These are phyloP conservation scores for Dromiciops gliroides DNA, from an alignment of 2,113 vertebrate species.

Conservation along the genomic window DNA sequence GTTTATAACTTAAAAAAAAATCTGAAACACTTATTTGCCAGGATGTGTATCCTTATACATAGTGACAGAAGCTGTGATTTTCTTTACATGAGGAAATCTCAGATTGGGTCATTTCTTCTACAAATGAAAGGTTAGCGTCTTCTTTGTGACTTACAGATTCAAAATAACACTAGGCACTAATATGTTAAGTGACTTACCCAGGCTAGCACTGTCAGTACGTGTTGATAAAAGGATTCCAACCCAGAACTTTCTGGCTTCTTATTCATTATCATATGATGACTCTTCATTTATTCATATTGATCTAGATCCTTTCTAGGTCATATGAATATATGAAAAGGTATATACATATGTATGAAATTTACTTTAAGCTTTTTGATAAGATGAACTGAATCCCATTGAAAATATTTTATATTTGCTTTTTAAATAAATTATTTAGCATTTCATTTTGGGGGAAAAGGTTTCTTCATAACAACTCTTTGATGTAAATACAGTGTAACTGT, in stretches of 20 bases:
- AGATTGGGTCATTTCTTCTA: neutral
- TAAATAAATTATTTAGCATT: too few species aligned
- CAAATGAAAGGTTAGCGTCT: neutral
- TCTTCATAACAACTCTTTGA: too few species aligned
- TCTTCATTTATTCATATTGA: neutral
- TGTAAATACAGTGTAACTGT: too few species aligned
- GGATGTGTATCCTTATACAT: neutral
- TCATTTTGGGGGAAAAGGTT: too few species aligned
- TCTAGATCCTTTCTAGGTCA: neutral
- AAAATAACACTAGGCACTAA: neutral
- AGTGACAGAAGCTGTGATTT: neutral
- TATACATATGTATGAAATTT: neutral
- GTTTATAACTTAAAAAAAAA: neutral
- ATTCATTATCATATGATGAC: neutral
- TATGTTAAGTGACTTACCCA: neutral
- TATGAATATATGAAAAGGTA: neutral
- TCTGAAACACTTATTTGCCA: neutral
- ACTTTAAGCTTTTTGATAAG: too few species aligned
- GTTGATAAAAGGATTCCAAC: neutral
- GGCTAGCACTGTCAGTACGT: neutral
- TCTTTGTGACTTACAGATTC: neutral
- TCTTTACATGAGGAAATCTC: neutral
- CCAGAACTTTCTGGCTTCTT: neutral
- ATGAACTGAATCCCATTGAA: too few species aligned
- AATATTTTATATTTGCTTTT: too few species aligned